phyloP scores from a whole-genome alignment of 2,888 invertebrate genomes.

The Orthonevra nobilis region DNA sequence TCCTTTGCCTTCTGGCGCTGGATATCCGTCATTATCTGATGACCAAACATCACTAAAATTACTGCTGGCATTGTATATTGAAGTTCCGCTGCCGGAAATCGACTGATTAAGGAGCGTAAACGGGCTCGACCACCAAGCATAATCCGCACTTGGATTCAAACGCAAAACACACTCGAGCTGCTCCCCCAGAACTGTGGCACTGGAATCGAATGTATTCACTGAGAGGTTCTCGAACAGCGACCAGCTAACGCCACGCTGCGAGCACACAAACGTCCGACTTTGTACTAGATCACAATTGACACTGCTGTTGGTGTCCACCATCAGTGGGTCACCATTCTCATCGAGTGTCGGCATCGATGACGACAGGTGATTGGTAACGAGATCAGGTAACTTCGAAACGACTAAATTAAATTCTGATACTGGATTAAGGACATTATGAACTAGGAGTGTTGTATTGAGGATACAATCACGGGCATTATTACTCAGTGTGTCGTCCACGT shows the following conservation, averaged over 20 bases:
- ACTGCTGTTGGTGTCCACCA: slow-evolving; percentile 53
- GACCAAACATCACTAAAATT: slow-evolving; percentile 43
- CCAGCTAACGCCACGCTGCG: slow-evolving; percentile 38
- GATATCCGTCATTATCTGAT: slow-evolving; percentile 23
- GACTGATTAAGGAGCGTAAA: slow-evolving; percentile 55
- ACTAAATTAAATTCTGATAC: slow-evolving; percentile 77
- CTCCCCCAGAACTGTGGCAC: slow-evolving; percentile 26
- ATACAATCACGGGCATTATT: slow-evolving; percentile 71
- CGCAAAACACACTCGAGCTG: slow-evolving; percentile 56
- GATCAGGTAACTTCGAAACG: slow-evolving; percentile 73
- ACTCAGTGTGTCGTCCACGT: slow-evolving; percentile 41
- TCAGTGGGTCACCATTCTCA: slow-evolving; percentile 69
- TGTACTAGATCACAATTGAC: slow-evolving; percentile 72
- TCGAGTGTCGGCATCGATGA: slow-evolving; percentile 53
- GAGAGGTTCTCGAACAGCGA: slow-evolving; percentile 52
- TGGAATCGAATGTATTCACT: slow-evolving; percentile 37
- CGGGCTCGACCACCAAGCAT: slow-evolving; percentile 50
- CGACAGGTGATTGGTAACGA: slow-evolving; percentile 64
- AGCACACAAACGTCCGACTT: slow-evolving; percentile 71
- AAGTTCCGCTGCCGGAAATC: slow-evolving; percentile 37
- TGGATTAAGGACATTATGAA: slow-evolving; percentile 74
- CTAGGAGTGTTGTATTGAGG: slow-evolving; percentile 75
- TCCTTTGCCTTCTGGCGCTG: slow-evolving; percentile 33
- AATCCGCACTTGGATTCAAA: slow-evolving; percentile 46
- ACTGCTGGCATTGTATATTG: slow-evolving; percentile 42